Evolutionary conservation across 2,113 vertebrate genomes (phyloP), one percentile per base, ranked within the genome.

Genomic region (Tragulus kanchil): DNA sequence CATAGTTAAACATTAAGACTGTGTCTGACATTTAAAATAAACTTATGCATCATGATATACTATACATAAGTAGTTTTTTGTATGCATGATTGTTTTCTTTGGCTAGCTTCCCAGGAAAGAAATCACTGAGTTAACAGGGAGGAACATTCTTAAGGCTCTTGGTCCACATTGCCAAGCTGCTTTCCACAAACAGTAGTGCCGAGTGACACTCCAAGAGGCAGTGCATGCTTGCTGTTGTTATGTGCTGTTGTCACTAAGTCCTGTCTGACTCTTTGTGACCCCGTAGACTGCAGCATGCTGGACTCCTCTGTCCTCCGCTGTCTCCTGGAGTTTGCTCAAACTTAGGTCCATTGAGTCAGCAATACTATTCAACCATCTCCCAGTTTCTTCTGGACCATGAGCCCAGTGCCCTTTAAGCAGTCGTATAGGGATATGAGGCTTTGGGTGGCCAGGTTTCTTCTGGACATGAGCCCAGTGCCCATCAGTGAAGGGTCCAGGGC

Each of bases 21-120:
- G 16, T 91, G 86, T 79, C 71, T 92, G 94, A 84, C 77, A 93
- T 93, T 96, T 95, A 95, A 95, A 92, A 85, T 94, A 91, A 94
- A 96, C 95, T 77, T 82, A 73, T 77, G 36, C n/a, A 81, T 56
- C 94, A 88, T 82, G 45, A 28, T 93, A 6, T 84, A 88, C 86
- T 90, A 25, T 87, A 86, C 69, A 52, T 93, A 88, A 91, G 89
- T 89, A 84, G 64, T 96, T 85, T 94, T 69, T 83, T 77, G 8
- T 88, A 67, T 73, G 75, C 75, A 28, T 93, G 89, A 93, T 96
- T 95, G 84, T 97, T 95, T 95, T 96, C 86, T 89, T 97, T 96
- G 95, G 93, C 96, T 92, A 86, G 56, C 45, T 95, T 97, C 93
- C 96, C 92, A 90, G 97, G 94, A 85, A 28, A 15, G 5, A 87